Evolutionary conservation across 2,113 vertebrate species (phyloP).

Genomic region (Aspiorhynchus laticeps): DNA sequence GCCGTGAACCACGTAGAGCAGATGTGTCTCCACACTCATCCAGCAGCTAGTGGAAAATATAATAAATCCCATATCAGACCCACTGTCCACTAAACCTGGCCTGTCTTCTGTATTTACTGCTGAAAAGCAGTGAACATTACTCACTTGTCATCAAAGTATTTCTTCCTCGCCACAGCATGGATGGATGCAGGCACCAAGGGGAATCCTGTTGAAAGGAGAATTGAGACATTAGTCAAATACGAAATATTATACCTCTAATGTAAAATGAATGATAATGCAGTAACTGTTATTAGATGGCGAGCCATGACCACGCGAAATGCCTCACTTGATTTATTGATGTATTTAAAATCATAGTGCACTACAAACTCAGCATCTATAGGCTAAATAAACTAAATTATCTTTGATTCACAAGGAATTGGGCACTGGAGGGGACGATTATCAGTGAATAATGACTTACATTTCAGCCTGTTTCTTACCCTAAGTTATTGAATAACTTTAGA

Average conservation of each 20-base stretch:
- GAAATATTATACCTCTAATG: neutral
- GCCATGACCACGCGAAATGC: neutral
- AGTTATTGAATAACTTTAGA: neutral
- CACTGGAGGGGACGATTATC: neutral
- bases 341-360: neutral
- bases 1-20: slow-evolving; percentile 95
- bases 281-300: neutral
- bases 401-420: neutral
- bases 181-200: slow-evolving; percentile 91
- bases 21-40: slow-evolving; percentile 94
- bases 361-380: neutral
- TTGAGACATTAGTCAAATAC: slow-evolving; percentile 29
- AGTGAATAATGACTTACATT: neutral
- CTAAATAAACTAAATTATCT: slow-evolving; percentile 23
- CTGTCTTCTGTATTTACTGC: slow-evolving; percentile 63
- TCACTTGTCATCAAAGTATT: slow-evolving; percentile 98
- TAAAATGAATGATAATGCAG: slow-evolving; percentile 11
- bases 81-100: slow-evolving; percentile 26
- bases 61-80: slow-evolving; percentile 47
- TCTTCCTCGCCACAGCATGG: slow-evolving; percentile 90
- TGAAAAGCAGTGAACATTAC: slow-evolving; percentile 67
- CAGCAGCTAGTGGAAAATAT: slow-evolving; percentile 85
- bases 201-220: slow-evolving; percentile 80
- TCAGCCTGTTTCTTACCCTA: neutral
- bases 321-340: neutral